phyloP scores from a whole-genome alignment of 2,113 vertebrate species.

The Xiphias gladius region DNA sequence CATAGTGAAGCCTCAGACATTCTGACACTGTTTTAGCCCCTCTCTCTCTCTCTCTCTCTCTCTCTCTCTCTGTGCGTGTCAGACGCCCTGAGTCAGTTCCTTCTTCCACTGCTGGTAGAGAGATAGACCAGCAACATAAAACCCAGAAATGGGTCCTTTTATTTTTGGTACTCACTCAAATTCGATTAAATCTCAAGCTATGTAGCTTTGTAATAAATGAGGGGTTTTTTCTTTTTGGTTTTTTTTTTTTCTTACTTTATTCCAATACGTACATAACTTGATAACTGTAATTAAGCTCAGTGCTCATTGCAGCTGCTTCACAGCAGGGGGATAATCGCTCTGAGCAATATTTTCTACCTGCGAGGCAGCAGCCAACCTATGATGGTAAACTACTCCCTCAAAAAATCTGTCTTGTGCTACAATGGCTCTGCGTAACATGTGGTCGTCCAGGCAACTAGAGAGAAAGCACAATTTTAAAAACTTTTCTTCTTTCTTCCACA shows the following conservation, averaged over 20 bases:
- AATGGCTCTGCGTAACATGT: neutral
- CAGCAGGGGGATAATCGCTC: neutral
- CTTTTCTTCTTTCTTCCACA: neutral
- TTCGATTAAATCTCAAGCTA: neutral
- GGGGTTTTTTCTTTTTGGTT: too few species aligned
- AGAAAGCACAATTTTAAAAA: neutral
- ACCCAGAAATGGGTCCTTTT: neutral
- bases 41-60: neutral
- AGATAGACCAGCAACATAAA: neutral
- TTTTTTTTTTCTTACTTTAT: too few species aligned
- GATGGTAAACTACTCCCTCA: neutral
- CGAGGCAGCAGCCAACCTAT: too few species aligned
- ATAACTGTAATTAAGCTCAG: too few species aligned
- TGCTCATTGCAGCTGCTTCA: neutral
- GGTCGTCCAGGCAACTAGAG: neutral
- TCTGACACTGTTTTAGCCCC: slow-evolving; percentile 44
- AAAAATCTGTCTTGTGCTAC: neutral
- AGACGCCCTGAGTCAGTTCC: slow-evolving; percentile 52
- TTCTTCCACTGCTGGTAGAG: slow-evolving; percentile 16
- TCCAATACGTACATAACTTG: too few species aligned
- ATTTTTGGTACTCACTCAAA: neutral
- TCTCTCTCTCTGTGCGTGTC: slow-evolving; percentile 45
- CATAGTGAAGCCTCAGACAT: slow-evolving; percentile 37
- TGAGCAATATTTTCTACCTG: neutral
- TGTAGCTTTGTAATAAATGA: neutral